These are phyloP conservation scores for Danio aesculapii DNA, from an alignment of 2,797 vertebrate species.

Conservation along the genomic window DNA sequence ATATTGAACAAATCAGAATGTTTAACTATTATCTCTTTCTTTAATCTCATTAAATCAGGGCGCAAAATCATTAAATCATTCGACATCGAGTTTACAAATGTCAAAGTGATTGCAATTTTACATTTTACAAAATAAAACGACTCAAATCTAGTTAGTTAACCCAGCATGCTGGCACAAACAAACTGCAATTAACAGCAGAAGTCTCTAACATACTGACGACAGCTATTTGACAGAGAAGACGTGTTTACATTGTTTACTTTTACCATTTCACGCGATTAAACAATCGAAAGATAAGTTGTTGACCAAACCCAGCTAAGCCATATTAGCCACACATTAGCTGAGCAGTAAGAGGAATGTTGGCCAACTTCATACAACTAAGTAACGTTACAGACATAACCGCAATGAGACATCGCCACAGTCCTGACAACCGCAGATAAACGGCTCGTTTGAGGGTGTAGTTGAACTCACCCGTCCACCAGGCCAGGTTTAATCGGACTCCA, in stretches of 20 bases:
- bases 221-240: not conserved
- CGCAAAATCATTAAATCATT: too few relatives aligned
- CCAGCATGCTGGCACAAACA: not conserved
- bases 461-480: slow-evolving; percentile 63
- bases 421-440: slow-evolving; percentile 25
- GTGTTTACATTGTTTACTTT: not conserved
- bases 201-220: not conserved
- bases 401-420: not conserved
- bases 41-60: not conserved
- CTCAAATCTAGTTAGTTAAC: not conserved
- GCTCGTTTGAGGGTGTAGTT: slow-evolving; percentile 15
- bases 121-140: not conserved
- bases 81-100: not conserved
- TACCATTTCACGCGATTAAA: not conserved
- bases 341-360: slow-evolving; percentile 2
- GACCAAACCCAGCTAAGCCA: slow-evolving; percentile 7
- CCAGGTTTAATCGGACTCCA: slow-evolving; percentile 67
- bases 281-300: not conserved
- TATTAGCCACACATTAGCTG: not conserved
- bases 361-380: not conserved
- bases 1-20: too few relatives aligned
- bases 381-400: not conserved
- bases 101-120: not conserved
- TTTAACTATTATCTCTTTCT: not conserved
- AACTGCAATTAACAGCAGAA: not conserved